These are phyloP conservation scores for Forbesichthys papilliferus DNA, from an alignment of 2,113 vertebrate species.

Conservation along the genomic window DNA sequence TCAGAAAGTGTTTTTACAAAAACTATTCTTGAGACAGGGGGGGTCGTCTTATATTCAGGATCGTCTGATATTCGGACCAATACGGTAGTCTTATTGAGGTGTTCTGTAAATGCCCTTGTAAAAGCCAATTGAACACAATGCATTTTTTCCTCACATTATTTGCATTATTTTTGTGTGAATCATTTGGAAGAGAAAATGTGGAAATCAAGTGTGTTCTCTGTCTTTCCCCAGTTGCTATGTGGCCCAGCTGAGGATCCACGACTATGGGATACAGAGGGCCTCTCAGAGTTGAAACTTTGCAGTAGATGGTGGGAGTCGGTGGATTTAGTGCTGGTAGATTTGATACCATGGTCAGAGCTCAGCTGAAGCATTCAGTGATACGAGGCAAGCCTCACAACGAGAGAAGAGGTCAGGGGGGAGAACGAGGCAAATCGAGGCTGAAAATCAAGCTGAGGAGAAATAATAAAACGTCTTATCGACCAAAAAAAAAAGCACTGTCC, in stretches of 20 bases:
- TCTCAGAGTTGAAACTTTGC: conserved; percentile 60
- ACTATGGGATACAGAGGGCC: conserved; percentile 53
- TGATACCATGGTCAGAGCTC: conserved; percentile 76
- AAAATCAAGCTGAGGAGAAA: conserved; percentile 45
- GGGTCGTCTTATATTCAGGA: too few species aligned
- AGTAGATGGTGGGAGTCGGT: conserved; percentile 43
- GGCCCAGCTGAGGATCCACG: conserved; percentile 67
- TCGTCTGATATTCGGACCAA: too few species aligned
- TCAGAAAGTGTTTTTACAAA: too few species aligned
- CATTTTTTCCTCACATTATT: too few species aligned
- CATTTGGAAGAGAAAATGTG: too few species aligned
- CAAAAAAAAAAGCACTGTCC: conserved; percentile 70
- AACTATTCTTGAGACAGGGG: too few species aligned
- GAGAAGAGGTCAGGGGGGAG: conserved; percentile 43
- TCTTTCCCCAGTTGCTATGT: conserved; percentile 62
- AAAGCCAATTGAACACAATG: too few species aligned
- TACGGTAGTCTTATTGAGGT: too few species aligned
- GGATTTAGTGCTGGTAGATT: conserved; percentile 59
- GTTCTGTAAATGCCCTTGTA: too few species aligned
- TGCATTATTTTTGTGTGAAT: too few species aligned
- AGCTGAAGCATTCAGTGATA: conserved; percentile 57
- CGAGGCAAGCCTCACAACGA: conserved; percentile 48
- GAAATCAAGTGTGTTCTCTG: conserved; percentile 31
- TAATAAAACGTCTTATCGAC: conserved; percentile 79
- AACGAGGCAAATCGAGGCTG: conserved; percentile 34